Evolutionary conservation across 2,797 vertebrate genomes (phyloP).

Genomic region (Poeciliopsis gracilis): DNA sequence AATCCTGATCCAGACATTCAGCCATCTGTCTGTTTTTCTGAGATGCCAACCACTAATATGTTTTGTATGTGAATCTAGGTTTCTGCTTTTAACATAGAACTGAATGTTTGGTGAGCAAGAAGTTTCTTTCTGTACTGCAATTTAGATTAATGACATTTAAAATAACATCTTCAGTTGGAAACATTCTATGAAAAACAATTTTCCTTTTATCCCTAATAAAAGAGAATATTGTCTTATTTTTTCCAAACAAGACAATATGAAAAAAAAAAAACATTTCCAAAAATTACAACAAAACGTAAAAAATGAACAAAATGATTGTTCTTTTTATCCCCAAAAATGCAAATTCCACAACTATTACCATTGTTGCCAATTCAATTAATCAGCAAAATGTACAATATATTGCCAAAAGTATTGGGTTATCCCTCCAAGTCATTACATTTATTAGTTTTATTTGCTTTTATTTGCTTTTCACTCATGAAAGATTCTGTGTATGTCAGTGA

Average conservation of each 20-base stretch:
- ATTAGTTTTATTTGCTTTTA: background rate
- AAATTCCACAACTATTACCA: background rate
- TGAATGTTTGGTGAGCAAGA: slow-evolving; percentile 28
- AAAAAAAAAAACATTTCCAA: background rate
- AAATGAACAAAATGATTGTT: background rate
- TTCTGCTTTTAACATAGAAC: slow-evolving; percentile 37
- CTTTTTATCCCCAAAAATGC: background rate
- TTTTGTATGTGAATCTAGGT: slow-evolving; percentile 7
- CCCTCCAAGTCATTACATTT: background rate
- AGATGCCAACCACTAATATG: slow-evolving; percentile 37
- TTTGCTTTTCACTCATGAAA: background rate
- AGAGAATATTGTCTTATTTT: too few relatives aligned
- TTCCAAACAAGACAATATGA: background rate
- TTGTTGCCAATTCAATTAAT: background rate
- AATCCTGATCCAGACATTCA: slow-evolving; percentile 47
- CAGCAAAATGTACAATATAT: background rate
- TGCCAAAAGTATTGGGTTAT: background rate
- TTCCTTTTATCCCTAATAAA: background rate
- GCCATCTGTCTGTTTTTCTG: slow-evolving; percentile 65
- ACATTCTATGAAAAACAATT: background rate
- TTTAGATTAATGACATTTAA: background rate
- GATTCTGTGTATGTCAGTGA: background rate
- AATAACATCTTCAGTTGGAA: background rate
- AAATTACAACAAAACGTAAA: background rate
- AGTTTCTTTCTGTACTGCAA: slow-evolving; percentile 42